Evolutionary conservation across 2,888 invertebrate species (phyloP).

Genomic region (Brassicogethes aeneus): DNA sequence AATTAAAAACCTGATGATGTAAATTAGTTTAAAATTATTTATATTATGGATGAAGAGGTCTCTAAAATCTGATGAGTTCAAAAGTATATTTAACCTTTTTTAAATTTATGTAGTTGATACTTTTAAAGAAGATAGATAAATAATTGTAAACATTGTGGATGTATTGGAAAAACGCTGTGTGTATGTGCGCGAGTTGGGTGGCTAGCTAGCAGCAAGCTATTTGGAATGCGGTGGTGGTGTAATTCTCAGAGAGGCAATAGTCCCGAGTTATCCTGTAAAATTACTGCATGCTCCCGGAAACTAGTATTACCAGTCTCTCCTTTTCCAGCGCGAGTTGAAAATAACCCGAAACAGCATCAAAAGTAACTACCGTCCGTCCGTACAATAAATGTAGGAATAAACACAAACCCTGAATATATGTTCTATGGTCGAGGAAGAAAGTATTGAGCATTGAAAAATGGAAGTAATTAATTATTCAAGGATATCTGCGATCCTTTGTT

Average conservation of each 20-base stretch:
- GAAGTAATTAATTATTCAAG: slow-evolving; percentile 29
- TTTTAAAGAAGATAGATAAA: too few relatives aligned
- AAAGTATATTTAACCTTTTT: too few relatives aligned
- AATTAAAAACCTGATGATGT: too few relatives aligned
- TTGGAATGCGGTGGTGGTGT: slow-evolving; percentile 28
- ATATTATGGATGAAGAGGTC: too few relatives aligned
- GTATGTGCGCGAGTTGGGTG: too few relatives aligned
- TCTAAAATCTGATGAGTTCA: too few relatives aligned
- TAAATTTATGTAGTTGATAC: too few relatives aligned
- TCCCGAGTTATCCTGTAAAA: slow-evolving; percentile 35
- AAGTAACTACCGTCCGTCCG: slow-evolving; percentile 31
- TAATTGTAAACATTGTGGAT: too few relatives aligned
- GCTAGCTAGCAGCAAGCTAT: slow-evolving; percentile 11
- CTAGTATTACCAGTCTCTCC: slow-evolving; percentile 33
- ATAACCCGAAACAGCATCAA: slow-evolving; percentile 27
- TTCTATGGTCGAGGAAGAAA: slow-evolving; percentile 24
- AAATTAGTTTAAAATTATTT: too few relatives aligned
- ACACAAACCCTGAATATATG: slow-evolving; percentile 27
- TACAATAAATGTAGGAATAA: slow-evolving; percentile 34
- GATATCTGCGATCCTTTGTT: slow-evolving; percentile 25
- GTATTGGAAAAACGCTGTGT: too few relatives aligned
- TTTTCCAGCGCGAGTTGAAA: slow-evolving; percentile 21
- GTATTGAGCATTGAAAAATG: slow-evolving; percentile 26
- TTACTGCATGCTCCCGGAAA: slow-evolving; percentile 34
- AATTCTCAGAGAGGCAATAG: slow-evolving; percentile 35